These are phyloP conservation scores for Bruchidius siliquastri DNA, from an alignment of 2,888 invertebrate genomes.

Conservation along the genomic window DNA sequence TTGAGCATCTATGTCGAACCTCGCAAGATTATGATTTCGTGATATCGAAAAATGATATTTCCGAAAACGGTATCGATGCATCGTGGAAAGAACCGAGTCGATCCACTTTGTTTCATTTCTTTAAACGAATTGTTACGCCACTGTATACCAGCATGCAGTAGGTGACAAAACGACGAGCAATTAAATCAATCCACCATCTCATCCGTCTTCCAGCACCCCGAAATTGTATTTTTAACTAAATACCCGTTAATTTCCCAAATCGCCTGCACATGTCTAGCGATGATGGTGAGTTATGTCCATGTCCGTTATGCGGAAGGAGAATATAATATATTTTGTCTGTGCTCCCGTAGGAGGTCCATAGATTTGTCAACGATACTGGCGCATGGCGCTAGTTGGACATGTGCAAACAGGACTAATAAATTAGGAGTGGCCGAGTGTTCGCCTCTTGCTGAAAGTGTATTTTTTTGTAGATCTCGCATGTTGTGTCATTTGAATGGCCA, in stretches of 20 bases:
- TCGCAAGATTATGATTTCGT: too few species aligned
- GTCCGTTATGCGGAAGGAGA: background rate
- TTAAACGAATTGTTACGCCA: too few species aligned
- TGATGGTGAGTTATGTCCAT: background rate
- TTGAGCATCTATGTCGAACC: too few species aligned
- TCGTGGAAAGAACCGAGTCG: too few species aligned
- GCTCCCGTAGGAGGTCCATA: background rate
- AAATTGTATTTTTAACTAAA: background rate
- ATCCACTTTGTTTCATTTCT: too few species aligned
- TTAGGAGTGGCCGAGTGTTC: background rate
- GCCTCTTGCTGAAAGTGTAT: background rate
- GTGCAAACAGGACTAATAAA: background rate
- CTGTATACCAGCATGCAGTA: background rate
- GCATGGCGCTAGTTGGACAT: background rate
- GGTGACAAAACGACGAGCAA: background rate
- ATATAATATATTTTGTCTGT: background rate
- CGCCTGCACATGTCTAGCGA: conserved; percentile 20
- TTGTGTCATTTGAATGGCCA: too few species aligned
- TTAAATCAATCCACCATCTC: background rate
- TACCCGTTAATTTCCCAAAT: conserved; percentile 16
- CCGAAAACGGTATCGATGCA: too few species aligned
- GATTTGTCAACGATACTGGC: background rate
- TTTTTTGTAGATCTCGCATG: too few species aligned
- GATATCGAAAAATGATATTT: too few species aligned
- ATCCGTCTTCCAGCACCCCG: background rate